These are phyloP conservation scores for Achatina immaculata DNA, from an alignment of 1,140 invertebrate genomes.

Conservation along the genomic window DNA sequence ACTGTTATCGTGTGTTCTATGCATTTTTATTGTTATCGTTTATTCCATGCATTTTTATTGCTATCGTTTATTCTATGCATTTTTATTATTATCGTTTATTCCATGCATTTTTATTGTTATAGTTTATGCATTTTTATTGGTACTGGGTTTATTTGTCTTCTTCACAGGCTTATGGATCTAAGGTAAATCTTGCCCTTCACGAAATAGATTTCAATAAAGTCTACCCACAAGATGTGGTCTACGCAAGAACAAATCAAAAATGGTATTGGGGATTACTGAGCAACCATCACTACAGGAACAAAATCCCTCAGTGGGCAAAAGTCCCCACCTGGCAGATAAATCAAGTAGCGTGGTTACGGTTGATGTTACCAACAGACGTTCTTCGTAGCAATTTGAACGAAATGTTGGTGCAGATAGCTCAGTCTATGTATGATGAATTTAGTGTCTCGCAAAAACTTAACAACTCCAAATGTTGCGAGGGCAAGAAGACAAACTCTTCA, in stretches of 20 bases:
- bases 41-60: no score
- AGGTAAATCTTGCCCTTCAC: background rate
- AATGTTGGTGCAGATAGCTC: background rate
- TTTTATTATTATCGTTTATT: no score
- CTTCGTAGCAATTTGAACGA: background rate
- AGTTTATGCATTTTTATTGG: no score
- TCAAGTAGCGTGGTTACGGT: background rate
- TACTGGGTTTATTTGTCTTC: no score
- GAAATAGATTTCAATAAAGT: constrained; percentile 20
- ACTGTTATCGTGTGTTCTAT: no score
- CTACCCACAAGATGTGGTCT: constrained; percentile 16
- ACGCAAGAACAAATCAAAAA: constrained; percentile 3
- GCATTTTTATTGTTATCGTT: no score
- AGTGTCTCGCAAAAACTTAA: background rate
- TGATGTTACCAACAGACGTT: background rate
- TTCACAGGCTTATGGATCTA: background rate
- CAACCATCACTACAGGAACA: constrained; percentile 3
- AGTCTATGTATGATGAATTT: background rate
- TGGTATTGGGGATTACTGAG: background rate
- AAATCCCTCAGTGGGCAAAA: constrained; percentile 5
- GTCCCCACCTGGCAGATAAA: background rate
- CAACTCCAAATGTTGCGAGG: background rate
- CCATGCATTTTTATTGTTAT: no score
- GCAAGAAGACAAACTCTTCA: background rate
- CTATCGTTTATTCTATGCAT: no score